Conservation (phyloP, 1,140 invertebrate genomes). For the Adoxophyes honmai region DNA sequence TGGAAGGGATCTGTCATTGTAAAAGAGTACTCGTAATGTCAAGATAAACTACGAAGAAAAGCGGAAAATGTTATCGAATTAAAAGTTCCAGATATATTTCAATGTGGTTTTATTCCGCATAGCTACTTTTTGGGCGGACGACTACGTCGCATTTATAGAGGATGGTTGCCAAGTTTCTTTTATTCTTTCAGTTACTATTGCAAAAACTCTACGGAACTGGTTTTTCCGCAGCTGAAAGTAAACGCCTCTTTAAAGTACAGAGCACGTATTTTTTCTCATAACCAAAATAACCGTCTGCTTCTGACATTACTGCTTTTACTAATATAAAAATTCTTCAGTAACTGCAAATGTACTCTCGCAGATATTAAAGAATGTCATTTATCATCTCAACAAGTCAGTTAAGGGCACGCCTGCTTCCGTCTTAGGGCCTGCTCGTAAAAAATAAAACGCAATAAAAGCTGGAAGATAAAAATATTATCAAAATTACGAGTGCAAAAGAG, state of each 20-base stretch:
- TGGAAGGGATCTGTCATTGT: no score
- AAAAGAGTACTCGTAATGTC: no score
- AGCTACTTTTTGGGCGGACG: no score
- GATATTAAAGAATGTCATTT: slow-evolving; percentile 20
- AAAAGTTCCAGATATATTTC: no score
- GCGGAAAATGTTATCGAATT: no score
- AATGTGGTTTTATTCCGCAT: no score
- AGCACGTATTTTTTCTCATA: no score
- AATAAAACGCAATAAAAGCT: slow-evolving; percentile 48
- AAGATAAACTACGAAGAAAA: no score
- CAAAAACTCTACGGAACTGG: neutral
- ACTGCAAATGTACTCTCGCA: neutral
- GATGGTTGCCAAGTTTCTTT: no score
- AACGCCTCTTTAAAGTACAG: neutral
- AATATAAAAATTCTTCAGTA: neutral
- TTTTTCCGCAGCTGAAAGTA: neutral
- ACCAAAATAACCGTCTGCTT: no score
- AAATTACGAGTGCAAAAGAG: slow-evolving; percentile 38
- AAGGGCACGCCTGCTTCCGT: slow-evolving; percentile 14
- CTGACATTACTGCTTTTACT: neutral
- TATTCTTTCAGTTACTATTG: no score
- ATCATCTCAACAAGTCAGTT: slow-evolving; percentile 24
- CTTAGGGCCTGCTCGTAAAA: slow-evolving; percentile 27
- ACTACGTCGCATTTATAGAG: no score
- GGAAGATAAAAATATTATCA: slow-evolving; percentile 46